Evolutionary conservation across 2,113 vertebrate species (phyloP).

Genomic region (Periophthalmodon schlosseri): DNA sequence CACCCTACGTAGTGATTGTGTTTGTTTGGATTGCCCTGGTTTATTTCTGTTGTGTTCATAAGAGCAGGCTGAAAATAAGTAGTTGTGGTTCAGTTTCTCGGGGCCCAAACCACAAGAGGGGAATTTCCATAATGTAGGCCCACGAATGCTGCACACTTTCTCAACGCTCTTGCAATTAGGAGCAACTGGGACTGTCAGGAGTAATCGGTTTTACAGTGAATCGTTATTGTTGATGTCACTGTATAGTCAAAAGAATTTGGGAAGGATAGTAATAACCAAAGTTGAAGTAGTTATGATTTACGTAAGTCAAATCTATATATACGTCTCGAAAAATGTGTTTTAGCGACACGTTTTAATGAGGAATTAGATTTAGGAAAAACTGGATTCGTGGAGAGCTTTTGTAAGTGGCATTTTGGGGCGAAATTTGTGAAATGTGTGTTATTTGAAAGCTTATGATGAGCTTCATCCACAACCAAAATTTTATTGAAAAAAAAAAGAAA

Average conservation of each 20-base stretch:
- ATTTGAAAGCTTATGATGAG: neutral
- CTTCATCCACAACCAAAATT: neutral
- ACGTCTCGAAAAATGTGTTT: neutral
- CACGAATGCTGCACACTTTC: constrained; percentile 61
- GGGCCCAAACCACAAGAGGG: constrained; percentile 66
- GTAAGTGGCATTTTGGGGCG: too few relatives aligned
- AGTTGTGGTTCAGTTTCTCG: constrained; percentile 59
- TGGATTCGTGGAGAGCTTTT: neutral
- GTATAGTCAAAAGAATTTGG: neutral
- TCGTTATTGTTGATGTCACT: neutral
- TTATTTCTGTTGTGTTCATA: constrained; percentile 71
- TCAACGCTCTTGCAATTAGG: constrained; percentile 50
- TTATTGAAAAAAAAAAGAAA: too few relatives aligned
- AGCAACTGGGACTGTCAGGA: neutral
- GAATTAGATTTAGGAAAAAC: neutral
- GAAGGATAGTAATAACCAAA: neutral
- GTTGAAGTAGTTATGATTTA: neutral
- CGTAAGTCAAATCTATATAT: neutral
- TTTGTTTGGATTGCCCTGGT: constrained; percentile 68
- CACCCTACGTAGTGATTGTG: constrained; percentile 55
- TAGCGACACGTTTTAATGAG: neutral
- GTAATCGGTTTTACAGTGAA: neutral
- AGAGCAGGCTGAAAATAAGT: constrained; percentile 60
- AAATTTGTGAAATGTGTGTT: too few relatives aligned
- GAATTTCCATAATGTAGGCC: constrained; percentile 68